Conservation (phyloP, 2,888 invertebrate genomes). For the Serrognathus titanus region DNA sequence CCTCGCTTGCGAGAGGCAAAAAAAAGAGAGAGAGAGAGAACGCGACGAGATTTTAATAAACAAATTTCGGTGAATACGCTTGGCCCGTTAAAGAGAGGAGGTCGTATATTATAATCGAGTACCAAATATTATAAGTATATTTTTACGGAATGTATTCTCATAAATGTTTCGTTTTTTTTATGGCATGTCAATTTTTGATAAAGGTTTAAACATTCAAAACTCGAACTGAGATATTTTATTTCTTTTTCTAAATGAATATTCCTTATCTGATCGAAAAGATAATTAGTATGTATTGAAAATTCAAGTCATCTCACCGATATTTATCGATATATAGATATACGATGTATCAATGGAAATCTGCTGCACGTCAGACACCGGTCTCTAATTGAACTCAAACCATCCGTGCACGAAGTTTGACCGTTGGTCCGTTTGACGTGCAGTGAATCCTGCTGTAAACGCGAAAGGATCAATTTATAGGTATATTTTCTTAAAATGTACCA, state of each 20-base stretch:
- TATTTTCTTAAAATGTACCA: slow-evolving; percentile 43
- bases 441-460: neutral
- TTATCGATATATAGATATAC: slow-evolving; percentile 44
- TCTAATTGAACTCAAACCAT: no score
- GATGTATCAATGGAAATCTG: slow-evolving; percentile 22
- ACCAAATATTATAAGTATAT: neutral
- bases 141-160: neutral
- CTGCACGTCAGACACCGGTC: slow-evolving; percentile 27
- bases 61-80: neutral
- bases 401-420: neutral
- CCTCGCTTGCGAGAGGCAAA: neutral
- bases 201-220: slow-evolving; percentile 28
- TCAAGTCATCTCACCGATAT: slow-evolving; percentile 47
- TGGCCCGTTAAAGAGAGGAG: no score
- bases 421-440: slow-evolving; percentile 5
- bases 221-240: slow-evolving; percentile 32
- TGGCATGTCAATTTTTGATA: slow-evolving; percentile 28
- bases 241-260: slow-evolving; percentile 45
- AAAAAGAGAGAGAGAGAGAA: neutral
- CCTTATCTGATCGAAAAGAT: slow-evolving; percentile 48
- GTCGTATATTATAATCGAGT: no score
- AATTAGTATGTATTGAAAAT: slow-evolving; percentile 50
- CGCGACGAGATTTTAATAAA: neutral
- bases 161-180: slow-evolving; percentile 13
- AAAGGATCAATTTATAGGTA: slow-evolving; percentile 37